Conservation (phyloP, 2,797 vertebrate genomes). For the Cyclopterus lumpus region DNA sequence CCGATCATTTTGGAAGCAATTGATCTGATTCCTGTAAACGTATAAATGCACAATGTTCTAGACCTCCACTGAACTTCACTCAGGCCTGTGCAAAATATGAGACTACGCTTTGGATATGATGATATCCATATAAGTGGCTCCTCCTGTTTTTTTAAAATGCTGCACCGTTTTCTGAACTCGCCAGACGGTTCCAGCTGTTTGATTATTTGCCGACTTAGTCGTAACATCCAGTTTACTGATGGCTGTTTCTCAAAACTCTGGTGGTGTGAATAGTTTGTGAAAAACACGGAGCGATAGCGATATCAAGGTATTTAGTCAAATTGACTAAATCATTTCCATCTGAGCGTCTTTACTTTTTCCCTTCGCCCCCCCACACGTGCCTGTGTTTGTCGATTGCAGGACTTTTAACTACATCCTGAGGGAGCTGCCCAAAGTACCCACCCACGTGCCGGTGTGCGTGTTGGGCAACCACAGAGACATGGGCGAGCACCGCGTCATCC, state of each 20-base stretch:
- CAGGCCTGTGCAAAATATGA: too few species aligned
- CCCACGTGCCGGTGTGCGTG: constrained; percentile 95
- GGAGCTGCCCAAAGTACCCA: constrained; percentile 96
- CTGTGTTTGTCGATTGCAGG: constrained; percentile 77
- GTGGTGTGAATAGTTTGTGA: not conserved
- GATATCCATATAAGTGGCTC: too few species aligned
- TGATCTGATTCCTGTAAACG: too few species aligned
- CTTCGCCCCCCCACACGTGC: not conserved
- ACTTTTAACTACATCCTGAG: constrained; percentile 96
- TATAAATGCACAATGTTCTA: too few species aligned
- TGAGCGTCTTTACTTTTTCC: not conserved
- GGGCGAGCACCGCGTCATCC: constrained; percentile 96
- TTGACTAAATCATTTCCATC: not conserved
- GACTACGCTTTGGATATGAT: too few species aligned
- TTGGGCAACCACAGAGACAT: constrained; percentile 97
- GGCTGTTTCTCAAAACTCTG: not conserved
- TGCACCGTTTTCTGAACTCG: not conserved
- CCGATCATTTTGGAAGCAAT: too few species aligned
- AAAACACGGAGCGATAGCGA: not conserved
- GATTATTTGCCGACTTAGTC: not conserved
- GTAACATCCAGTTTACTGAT: not conserved
- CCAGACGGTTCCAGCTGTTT: not conserved
- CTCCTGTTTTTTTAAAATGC: too few species aligned
- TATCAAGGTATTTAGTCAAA: not conserved
- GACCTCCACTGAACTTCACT: too few species aligned